A percentile compares a stretch with the other conserved stretches of the same genome.
Conservation (phyloP, 1,140 invertebrate species). For the Rhizoglyphus robini region DNA sequence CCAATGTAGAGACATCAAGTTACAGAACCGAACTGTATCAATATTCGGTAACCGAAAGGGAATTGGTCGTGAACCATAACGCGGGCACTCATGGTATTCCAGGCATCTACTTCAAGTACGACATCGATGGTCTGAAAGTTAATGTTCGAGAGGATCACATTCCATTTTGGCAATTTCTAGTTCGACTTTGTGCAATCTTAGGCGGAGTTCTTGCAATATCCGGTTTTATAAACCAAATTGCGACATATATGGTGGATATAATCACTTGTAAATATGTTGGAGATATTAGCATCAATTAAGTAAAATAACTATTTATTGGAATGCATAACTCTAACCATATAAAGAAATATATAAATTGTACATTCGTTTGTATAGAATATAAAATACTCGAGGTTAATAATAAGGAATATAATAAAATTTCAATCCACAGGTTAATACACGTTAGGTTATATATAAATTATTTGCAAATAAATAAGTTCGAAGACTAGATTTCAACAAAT, state of each 20-base stretch:
- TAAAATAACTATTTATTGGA: not conserved
- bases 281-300: not conserved
- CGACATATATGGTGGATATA: not conserved
- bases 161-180: constrained; percentile 55
- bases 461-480: not conserved
- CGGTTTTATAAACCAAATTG: constrained; percentile 34
- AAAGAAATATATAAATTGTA: too few relatives aligned
- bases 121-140: constrained; percentile 73
- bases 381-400: not conserved
- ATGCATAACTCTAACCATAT: too few relatives aligned
- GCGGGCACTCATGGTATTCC: constrained; percentile 74
- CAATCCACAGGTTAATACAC: too few relatives aligned
- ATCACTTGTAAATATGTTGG: constrained; percentile 7
- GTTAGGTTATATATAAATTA: not conserved
- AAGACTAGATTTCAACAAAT: not conserved
- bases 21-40: constrained; percentile 58
- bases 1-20: constrained; percentile 57
- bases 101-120: constrained; percentile 89
- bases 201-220: constrained; percentile 79
- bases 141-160: constrained; percentile 63
- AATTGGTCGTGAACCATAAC: constrained; percentile 54
- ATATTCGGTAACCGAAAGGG: constrained; percentile 74
- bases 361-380: not conserved
- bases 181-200: constrained; percentile 71
- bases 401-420: too few relatives aligned